Base-by-base conservation (phyloP, 2,113 vertebrate species). In the Diadophis punctatus region DNA sequence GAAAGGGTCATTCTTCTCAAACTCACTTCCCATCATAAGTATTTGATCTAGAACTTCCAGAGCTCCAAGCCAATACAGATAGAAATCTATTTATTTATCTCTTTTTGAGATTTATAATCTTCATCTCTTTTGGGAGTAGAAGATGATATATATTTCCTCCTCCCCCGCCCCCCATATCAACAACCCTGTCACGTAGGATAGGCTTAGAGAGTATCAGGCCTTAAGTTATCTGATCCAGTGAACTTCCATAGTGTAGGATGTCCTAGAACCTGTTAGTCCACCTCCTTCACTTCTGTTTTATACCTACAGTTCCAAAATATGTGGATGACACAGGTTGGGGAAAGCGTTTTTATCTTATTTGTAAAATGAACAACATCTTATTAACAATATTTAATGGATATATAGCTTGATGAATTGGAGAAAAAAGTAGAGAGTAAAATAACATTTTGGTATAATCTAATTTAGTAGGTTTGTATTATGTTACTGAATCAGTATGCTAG, bases 401-500 rank as follows among this genome's bases (percentile, higher is more conserved):
- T 8, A 80, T 68, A 68, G 63, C 30, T 80, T 80, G 22, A 39
- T 22, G 18, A 80, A 43, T 91, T 84, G 14, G 34, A 60, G 8
- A 84, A 30, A 74, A 55, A 68, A 90, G 88, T 30, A 1, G 18
- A 92, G 88, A 92, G 2, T 10, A 74, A 87, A 0, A 30, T 94
- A 89, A 90, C 22, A 10, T 34, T 86, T 87, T 18, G 4, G 18
- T 52, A 48, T 2, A 84, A 56, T 7, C 34, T 74, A 91, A 52
- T 93, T 94, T 53, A 46, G 86, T 91, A 74, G 34, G 89, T 93
- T 39, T 87, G 74, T 49, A 23, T 52, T 74, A 91, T 63, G 89
- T 85, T 56, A 95, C n/a, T n/a, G n/a, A n/a, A n/a, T n/a, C n/a
- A 53, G 34, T 94, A n/a, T 93, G 27, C 86, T 49, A 63, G 93